Base-by-base conservation (phyloP, 2,797 vertebrate species). In the Cheirogaleus major region DNA sequence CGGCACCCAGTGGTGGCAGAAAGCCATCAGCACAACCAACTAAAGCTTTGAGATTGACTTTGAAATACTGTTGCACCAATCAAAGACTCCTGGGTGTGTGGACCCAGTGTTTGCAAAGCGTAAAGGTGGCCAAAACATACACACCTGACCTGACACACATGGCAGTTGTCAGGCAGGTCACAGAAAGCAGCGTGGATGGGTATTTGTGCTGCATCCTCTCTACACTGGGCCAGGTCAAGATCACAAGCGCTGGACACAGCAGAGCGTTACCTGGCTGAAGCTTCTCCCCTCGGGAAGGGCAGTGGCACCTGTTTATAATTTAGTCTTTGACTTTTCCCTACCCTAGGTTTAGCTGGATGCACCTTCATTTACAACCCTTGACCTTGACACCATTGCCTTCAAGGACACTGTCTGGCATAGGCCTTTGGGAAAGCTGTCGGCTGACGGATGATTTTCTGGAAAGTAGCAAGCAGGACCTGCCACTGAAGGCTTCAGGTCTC, bases 201-300 rank as follows among this genome's bases (percentile, higher is more conserved):
- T 17, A 30, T 27, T 48, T 73, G 45, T 1, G 1, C 6, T 76
- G 13, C 0, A 2, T 32, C 50, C 12, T 59, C 59, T 81, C 61
- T 9, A 3, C 2, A 9, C 1, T 0, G 13, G 30, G 18, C 15
- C 59, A n/a, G 50, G 17, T 43, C 43, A 69, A 84, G 11, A 67
- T 27, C 81, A 65, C 48, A n/a, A 52, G n/a, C 38, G 55, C 15
- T 32, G 50, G 23, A 35, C 35, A 72, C 3, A 72, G 12, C 2
- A 50, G 14, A 45, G n/a, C 2, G 0, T 22, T 1, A 50, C 25
- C 6, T 18, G 1, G 2, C 1, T 20, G 48, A 43, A 30, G 11
- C 12, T 17, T 63, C 15, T 38, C 32, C 32, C 25, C 7, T 32
- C 2, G 0, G 48, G 4, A 86, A 84, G 20, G 32, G 18, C 30